Conservation (phyloP, 2,113 vertebrate genomes). For the Esox niger region DNA sequence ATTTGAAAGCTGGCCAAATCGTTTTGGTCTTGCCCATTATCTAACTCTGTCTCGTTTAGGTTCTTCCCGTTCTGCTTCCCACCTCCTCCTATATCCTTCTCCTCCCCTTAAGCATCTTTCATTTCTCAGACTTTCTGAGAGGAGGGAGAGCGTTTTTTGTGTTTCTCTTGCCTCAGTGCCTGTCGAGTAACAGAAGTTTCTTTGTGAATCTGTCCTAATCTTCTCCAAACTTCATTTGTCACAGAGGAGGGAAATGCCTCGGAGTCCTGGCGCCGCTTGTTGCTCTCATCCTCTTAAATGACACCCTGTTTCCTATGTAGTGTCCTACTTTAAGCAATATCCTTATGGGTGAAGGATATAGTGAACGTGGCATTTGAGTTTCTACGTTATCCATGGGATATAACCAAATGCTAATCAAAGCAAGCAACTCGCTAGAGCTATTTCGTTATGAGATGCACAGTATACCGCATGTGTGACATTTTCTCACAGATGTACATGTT, state of each 20-base stretch:
- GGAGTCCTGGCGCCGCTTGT: not conserved
- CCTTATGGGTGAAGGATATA: too few relatives aligned
- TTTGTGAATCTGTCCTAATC: constrained; percentile 13
- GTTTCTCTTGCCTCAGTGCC: constrained; percentile 8
- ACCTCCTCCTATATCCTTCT: not conserved
- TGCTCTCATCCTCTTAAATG: too few relatives aligned
- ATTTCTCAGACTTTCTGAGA: constrained; percentile 1
- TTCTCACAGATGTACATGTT: not conserved
- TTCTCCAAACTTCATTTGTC: constrained; percentile 16
- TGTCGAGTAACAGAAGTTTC: not conserved
- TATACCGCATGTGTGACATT: not conserved
- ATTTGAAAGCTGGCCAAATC: too few relatives aligned
- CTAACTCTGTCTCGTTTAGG: not conserved
- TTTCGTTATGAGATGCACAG: not conserved
- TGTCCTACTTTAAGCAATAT: too few relatives aligned
- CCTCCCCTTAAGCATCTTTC: constrained; percentile 5
- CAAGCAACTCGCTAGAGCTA: not conserved
- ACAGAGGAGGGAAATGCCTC: not conserved
- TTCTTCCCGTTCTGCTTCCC: not conserved
- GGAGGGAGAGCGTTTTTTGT: constrained; percentile 17
- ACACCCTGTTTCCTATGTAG: too few relatives aligned
- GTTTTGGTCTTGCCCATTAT: not conserved
- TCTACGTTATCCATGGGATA: not conserved
- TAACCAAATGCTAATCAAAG: not conserved
- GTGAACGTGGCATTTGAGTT: too few relatives aligned